A percentile compares a stretch with the other conserved stretches of the same genome.
These are phyloP conservation scores for Odontesthes bonariensis DNA, from an alignment of 2,113 vertebrate species.

Conservation along the genomic window DNA sequence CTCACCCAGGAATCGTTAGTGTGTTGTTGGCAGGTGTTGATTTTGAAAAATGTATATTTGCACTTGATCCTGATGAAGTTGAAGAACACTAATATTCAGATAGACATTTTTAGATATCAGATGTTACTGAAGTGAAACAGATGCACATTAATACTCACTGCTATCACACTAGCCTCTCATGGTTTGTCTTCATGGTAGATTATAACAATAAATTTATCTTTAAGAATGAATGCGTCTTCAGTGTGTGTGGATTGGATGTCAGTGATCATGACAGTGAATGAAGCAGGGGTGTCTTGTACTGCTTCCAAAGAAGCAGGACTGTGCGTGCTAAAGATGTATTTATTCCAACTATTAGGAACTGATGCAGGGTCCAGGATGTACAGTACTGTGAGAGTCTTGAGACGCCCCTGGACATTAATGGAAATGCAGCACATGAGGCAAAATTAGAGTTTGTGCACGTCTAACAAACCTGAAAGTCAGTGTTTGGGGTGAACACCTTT, in stretches of 20 bases:
- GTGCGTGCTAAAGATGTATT: too few species aligned
- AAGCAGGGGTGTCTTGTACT: too few species aligned
- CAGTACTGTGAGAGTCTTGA: too few species aligned
- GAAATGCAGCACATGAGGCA: background rate
- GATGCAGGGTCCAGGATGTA: too few species aligned
- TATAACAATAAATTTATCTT: slow-evolving; percentile 56
- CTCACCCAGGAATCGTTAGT: slow-evolving; percentile 24
- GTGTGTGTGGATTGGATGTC: background rate
- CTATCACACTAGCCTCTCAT: slow-evolving; percentile 23
- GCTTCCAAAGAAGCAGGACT: too few species aligned
- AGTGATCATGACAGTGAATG: too few species aligned
- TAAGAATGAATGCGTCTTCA: background rate
- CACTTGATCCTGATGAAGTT: slow-evolving; percentile 18
- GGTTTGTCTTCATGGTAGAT: slow-evolving; percentile 8
- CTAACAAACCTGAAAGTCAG: too few species aligned
- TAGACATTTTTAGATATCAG: background rate
- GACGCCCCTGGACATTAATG: background rate
- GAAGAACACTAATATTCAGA: slow-evolving; percentile 6
- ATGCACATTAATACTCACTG: slow-evolving; percentile 27
- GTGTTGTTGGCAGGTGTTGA: background rate
- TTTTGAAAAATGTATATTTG: slow-evolving; percentile 23
- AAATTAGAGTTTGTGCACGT: too few species aligned
- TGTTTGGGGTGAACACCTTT: too few species aligned
- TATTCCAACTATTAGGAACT: too few species aligned
- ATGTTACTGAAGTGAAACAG: background rate